Evolutionary conservation across 1,140 invertebrate species (phyloP), one percentile per base, ranked within the genome.

Genomic region (Drosophila repleta): DNA sequence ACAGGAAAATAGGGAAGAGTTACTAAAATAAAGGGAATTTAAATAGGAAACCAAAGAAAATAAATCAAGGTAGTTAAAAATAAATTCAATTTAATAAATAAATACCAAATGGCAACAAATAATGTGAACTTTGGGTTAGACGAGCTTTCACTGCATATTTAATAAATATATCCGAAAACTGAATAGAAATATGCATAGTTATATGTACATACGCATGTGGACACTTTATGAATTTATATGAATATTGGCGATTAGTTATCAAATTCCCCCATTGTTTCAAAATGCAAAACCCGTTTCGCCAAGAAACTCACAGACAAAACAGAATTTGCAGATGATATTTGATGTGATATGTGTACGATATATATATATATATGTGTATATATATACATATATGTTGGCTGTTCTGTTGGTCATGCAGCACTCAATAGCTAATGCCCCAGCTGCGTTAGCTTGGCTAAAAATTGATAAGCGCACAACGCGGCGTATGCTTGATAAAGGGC

Each of bases 401-500:
- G 32, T 52, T 53, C n/a, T 2, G 29, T 32, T 32, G 29, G 29
- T 32, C 29, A 32, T 29, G 24, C 6, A 3, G 29, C 10, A 13
- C 32, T 35, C 3, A 10, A 35, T 11, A 43, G 55, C 21, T 57
- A 57, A 57, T 26, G 6, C 4, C 20, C 11, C 39, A 58, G 39
- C 41, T 45, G 53, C 37, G 20, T 35, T 35, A 35, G 2, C 32
- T 6, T 35, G 32, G 10, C 32, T 35, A 35, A 13, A 49, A 13
- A 49, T 37, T 77, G 81, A 87, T 85, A 85, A 85, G 68, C 63
- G 49, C 24, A 49, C 21, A 46, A 39, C 77, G 66, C 18, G 46
- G 62, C 81, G 82, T 75, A 87, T 81, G 39, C 66, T 76, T 88
- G 83, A 87, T 87, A 79, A 75, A 71, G 46, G 58, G 64, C 55